Evolutionary conservation across 2,113 vertebrate genomes (phyloP), one percentile per base, ranked within the genome.

Genomic region (Grammomys surdaster): DNA sequence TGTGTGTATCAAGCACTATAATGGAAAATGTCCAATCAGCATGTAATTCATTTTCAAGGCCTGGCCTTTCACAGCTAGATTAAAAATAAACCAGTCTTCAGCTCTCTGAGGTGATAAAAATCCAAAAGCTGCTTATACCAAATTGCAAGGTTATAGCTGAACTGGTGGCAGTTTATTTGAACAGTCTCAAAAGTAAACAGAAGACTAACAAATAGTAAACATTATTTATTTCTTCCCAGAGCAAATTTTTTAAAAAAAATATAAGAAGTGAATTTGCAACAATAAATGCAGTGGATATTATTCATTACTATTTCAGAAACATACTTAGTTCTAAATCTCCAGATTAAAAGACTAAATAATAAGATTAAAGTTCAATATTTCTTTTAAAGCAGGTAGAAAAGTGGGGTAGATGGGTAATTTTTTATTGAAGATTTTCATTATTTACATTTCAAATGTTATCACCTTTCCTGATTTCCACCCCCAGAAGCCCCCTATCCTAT

Each of bases 1-100:
- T 65, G 82, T 46, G 40, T 84, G 82, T 65, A 65, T 85, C 58
- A 85, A 85, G 26, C 24, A 65, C 40, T 46, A 20, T 65, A 85
- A 65, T 85, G 60, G 58, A 65, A 85, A 65, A 85, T 46, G 60
- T 85, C n/a, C 60, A 65, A 65, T 63, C 58, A 46, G n/a, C 40
- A 85, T 85, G 82, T 46, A 85, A 46, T 65, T 85, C 60, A 85
- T 65, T 85, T 65, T 65, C 82, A 85, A 85, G 82, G 82, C 24
- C 60, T 85, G 17, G 82, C 40, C 12, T 65, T 85, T 26, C 82
- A 85, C 60, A 46, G 40, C 58, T 85, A 46, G n/a, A 65, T 85
- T 85, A 65, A 85, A 65, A 85, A 46, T 65, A 65, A 65, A 65
- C 58, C 82, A 65, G 82, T n/a, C 26, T 46, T 85, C 58, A 1